Base-by-base conservation (phyloP, 2,888 invertebrate species). In the Cryptops parisi region DNA sequence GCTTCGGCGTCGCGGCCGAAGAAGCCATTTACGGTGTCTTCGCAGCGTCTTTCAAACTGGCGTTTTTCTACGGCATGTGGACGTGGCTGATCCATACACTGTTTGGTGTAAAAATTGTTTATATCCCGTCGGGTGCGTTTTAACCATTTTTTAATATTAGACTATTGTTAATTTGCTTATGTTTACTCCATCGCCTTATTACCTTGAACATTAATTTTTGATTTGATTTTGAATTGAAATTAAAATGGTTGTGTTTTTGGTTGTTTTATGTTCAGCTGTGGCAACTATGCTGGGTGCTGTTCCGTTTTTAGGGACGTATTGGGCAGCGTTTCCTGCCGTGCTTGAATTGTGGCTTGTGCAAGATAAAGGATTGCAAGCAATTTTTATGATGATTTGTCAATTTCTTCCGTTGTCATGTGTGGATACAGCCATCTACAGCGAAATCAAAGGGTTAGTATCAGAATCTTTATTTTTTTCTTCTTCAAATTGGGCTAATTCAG, bases 31-130 rank as follows among this genome's bases (percentile, higher is more conserved):
- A 90, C 62, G 90, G 91, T 61, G 97, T 98, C 15, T 88, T 98
- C 67, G 80, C 87, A 55, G 94, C 96, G 0, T 93, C 96, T 2
- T 84, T 94, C 63, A 98, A 97, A 73, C 88, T 97, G 80, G 88
- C 93, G 1, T 75, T 86, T 0, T 98, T 98, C 72, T 97, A 98
- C 67, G 97, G 96, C 0, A 75, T 97, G 58, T 98, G 96, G 81
- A 97, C 97, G 0, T 98, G 96, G 91, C 78, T 97, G 57, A 85
- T 91, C 50, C 97, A 98, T 69, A 90, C 88, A 59, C 73, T 97
- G 12, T 96, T 97, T 67, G 87, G 87, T 54, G 86, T 76, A 24
- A 88, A 90, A 69, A 87, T 98, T 56, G 88, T 97, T 33, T 97
- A 94, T 69, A 76, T 97, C 59, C 96, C 97, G 1, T 85, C 93